Conservation (phyloP, 2,888 invertebrate species). For the Diogma glabrata region DNA sequence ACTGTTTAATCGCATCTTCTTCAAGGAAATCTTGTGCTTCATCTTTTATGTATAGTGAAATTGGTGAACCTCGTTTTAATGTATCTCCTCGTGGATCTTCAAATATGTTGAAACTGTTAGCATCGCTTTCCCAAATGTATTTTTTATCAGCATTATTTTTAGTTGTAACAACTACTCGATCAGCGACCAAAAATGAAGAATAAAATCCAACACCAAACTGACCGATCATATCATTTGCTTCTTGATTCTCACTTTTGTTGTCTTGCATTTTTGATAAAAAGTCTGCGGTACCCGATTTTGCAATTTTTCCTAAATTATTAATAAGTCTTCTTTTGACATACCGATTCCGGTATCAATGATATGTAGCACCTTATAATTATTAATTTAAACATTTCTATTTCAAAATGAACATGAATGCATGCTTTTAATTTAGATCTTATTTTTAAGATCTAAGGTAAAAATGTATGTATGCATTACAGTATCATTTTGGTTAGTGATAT, state of each 20-base stretch:
- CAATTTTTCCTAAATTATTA: constrained; percentile 95
- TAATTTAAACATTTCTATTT: no score
- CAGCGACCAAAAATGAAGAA: constrained; percentile 94
- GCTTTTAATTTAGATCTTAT: no score
- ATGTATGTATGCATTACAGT: no score
- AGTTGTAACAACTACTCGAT: constrained; percentile 88
- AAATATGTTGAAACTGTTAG: constrained; percentile 73
- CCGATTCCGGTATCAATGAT: constrained; percentile 96
- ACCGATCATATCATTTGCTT: constrained; percentile 95
- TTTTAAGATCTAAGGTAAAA: no score
- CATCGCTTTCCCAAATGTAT: constrained; percentile 98
- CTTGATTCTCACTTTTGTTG: constrained; percentile 38
- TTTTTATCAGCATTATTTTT: constrained; percentile 91
- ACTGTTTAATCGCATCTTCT: constrained; percentile 73
- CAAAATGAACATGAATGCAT: no score
- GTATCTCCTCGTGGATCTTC: constrained; percentile 92
- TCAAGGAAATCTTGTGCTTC: constrained; percentile 96
- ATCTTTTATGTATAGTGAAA: constrained; percentile 84
- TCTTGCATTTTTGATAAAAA: constrained; percentile 87
- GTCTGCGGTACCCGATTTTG: constrained; percentile 94
- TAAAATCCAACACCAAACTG: constrained; percentile 99
- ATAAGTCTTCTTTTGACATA: constrained; percentile 92
- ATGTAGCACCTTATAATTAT: constrained; percentile 80
- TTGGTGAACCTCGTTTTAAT: constrained; percentile 78
- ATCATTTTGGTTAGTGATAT: no score